Base-by-base conservation (phyloP, 2,888 invertebrate species). In the Himalopsyche tibetana region DNA sequence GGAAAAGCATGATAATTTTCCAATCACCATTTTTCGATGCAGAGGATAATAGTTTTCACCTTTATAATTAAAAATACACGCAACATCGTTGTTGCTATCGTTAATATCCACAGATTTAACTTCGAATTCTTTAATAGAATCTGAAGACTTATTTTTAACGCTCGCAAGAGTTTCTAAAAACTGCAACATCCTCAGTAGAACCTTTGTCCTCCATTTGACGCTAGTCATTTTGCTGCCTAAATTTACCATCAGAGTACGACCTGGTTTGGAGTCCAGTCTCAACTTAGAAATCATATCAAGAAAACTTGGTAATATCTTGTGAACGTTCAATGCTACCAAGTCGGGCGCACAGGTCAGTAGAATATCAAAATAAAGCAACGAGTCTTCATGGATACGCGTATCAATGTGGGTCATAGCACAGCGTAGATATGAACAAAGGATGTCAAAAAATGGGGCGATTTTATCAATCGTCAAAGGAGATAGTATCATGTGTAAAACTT, bases 331-430 rank as follows among this genome's bases (percentile, higher is more conserved):
- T 0, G 95, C 94, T 3, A 98, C 93, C 81, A 97, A 92, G 8
- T 91, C 90, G 2, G 96, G 96, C 84, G 95, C 94, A 89, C 95
- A 94, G 69, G 94, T 92, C 17, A 97, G 91, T n/a, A 98, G 92
- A 74, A 96, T 93, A 90, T 98, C 98, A 28, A 98, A 92, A 89
- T 98, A 94, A 0, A 95, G 90, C 0, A 98, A 92, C 0, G 98
- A 96, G 91, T 98, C 98, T 90, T 97, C 96, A 90, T 97, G 97
- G 88, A 98, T 95, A 82, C 94, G 93, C 15, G 94, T 94, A 90
- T 96, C 95, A 87, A 98, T 96, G 90, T 98, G 97, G 0, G 98
- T 98, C 97, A 98, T 97, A 0, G 97, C 96, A 92, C 98, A 98
- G 84, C 96, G 94, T 81, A 98, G 91, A 91, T 97, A 97, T 1